phyloP scores from a whole-genome alignment of 2,113 vertebrate genomes.

The Echinops telfairi region DNA sequence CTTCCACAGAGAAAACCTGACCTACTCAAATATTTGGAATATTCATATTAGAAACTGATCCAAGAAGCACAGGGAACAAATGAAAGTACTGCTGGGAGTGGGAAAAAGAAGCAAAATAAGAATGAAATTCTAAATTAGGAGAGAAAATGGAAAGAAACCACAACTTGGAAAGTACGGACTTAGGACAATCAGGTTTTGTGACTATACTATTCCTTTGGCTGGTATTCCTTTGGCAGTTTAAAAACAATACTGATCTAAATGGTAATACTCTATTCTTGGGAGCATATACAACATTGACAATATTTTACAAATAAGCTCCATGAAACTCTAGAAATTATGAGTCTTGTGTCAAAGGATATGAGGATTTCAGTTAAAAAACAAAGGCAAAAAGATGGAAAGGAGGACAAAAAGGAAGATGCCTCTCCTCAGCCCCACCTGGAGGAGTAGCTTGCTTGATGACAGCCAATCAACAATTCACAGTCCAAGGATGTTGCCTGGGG shows the following conservation, averaged over 20 bases:
- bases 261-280: not conserved
- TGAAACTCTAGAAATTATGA: not conserved
- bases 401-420: not conserved
- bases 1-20: not conserved
- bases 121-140: not conserved
- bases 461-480: not conserved
- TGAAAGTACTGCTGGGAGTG: not conserved
- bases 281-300: not conserved
- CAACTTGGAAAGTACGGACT: not conserved
- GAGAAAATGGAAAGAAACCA: not conserved
- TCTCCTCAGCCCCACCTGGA: not conserved
- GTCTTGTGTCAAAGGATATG: not conserved
- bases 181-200: not conserved
- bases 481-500: not conserved
- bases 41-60: not conserved
- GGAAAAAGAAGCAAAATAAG: not conserved
- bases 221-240: not conserved
- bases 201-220: not conserved
- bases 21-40: not conserved
- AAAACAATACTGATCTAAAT: not conserved
- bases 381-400: not conserved
- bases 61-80: not conserved
- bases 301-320: not conserved
- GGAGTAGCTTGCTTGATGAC: not conserved
- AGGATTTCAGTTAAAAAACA: not conserved